Conservation (phyloP, 92 coral and sea anemone genomes). For the Ricordea florida region DNA sequence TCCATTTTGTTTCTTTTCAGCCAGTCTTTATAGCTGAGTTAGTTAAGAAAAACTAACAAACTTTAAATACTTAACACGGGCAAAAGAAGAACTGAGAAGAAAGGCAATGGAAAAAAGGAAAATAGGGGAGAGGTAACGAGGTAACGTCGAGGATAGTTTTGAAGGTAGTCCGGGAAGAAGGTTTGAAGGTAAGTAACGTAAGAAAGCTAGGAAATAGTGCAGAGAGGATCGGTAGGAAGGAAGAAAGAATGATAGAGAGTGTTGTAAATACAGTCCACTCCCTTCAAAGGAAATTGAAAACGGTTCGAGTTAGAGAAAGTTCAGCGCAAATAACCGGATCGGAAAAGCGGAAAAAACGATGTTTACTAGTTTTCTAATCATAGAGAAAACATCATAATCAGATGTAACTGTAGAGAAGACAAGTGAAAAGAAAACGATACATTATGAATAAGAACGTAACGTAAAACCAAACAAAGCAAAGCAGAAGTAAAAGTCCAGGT, state of each 20-base stretch:
- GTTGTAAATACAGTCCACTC: background rate
- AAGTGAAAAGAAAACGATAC: too few relatives aligned
- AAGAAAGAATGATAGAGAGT: background rate
- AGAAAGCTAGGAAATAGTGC: background rate
- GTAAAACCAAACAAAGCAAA: too few relatives aligned
- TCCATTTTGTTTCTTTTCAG: conserved; percentile 59
- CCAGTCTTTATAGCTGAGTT: conserved; percentile 82
- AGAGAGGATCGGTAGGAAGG: background rate
- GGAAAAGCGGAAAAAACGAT: too few relatives aligned
- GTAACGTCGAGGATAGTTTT: background rate
- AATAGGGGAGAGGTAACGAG: background rate
- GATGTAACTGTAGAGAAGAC: too few relatives aligned
- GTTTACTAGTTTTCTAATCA: too few relatives aligned
- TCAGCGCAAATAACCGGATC: too few relatives aligned
- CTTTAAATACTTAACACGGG: background rate
- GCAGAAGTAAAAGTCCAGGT: too few relatives aligned
- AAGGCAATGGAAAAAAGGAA: background rate
- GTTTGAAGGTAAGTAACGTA: background rate
- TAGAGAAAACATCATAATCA: too few relatives aligned
- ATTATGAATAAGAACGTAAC: too few relatives aligned
- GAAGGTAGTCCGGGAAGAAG: background rate
- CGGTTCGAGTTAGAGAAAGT: too few relatives aligned
- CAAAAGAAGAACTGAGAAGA: background rate
- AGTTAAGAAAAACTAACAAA: background rate
- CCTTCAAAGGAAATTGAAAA: too few relatives aligned